Evolutionary conservation across 1,140 invertebrate species (phyloP).

Genomic region (Brachionus sp.): DNA sequence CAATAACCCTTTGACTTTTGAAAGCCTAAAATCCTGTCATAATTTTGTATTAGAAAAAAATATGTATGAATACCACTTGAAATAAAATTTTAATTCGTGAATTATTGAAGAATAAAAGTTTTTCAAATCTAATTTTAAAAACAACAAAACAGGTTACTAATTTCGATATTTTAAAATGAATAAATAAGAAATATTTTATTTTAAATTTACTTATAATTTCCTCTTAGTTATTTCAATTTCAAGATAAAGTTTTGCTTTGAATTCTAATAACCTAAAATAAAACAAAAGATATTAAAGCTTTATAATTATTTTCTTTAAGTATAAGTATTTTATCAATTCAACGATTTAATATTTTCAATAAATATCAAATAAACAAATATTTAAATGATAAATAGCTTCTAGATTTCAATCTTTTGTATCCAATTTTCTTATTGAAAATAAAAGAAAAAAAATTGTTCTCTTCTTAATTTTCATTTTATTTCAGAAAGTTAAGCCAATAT

Average conservation of each 20-base stretch:
- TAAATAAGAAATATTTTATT: neutral
- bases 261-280: neutral
- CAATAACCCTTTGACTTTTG: no score
- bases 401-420: neutral
- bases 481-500: no score
- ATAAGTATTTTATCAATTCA: constrained; percentile 35
- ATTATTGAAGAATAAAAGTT: no score
- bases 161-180: neutral
- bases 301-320: constrained; percentile 31
- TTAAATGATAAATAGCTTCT: constrained; percentile 19
- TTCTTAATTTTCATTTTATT: no score
- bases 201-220: neutral
- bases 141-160: no score
- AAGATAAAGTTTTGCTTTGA: neutral
- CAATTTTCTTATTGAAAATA: neutral
- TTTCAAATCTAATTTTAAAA: no score
- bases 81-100: no score
- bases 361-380: constrained; percentile 42
- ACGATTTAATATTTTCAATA: constrained; percentile 21
- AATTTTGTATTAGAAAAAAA: no score
- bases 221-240: neutral
- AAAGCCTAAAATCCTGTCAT: no score
- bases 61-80: no score
- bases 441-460: neutral
- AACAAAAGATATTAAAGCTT: neutral